Base-by-base conservation (phyloP, 2,888 invertebrate genomes). In the Malthinus seriepunctatus region DNA sequence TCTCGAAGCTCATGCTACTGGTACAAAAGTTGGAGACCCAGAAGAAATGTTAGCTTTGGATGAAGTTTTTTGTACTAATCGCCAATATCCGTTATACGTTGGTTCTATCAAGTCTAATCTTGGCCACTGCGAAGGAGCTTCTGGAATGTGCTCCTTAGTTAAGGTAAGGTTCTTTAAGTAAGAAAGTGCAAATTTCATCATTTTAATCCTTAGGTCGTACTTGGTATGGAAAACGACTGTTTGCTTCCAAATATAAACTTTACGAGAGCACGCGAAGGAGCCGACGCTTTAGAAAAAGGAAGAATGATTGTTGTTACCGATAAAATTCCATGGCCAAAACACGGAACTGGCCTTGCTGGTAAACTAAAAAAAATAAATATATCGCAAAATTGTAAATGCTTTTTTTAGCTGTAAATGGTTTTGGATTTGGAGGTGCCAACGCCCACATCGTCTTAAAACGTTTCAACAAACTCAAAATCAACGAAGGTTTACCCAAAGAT, bases 41-140 rank as follows among this genome's bases (percentile, higher is more conserved):
- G 94, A 95, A 75, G 97, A 97, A 78, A 81, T 94, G 53, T 82
- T 87, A 66, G 91, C 93, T 0, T 86, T 97, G 48, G 89, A 91
- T 48, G 88, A 88, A 67, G 84, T 91, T 32, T 87, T 95, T 74
- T 90, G 91, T 71, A 83, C 84, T 3, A 86, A 86, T 14, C 83
- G 95, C n/a, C 85, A 83, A 9, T 87, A 85, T 0, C 90, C 96
- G 0, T 82, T 96, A 0, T 79, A 86, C 47, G 90, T 97, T 57
- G 97, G 97, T 1, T 93, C 96, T 0, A 88, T 95, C 32, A 97
- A 97, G 75, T 95, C 95, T 0, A 97, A 96, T 78, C 83, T 96
- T 76, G 97, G 97, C 0, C 97, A 97, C 77, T 86, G 92, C 0
- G 97, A 97, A 74, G 90, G 95, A 0, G 86, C 87, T 1, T 91